A percentile compares a stretch with the other conserved stretches of the same genome.
Evolutionary conservation across 2,113 vertebrate genomes (phyloP).

Genomic region (Podarcis muralis): DNA sequence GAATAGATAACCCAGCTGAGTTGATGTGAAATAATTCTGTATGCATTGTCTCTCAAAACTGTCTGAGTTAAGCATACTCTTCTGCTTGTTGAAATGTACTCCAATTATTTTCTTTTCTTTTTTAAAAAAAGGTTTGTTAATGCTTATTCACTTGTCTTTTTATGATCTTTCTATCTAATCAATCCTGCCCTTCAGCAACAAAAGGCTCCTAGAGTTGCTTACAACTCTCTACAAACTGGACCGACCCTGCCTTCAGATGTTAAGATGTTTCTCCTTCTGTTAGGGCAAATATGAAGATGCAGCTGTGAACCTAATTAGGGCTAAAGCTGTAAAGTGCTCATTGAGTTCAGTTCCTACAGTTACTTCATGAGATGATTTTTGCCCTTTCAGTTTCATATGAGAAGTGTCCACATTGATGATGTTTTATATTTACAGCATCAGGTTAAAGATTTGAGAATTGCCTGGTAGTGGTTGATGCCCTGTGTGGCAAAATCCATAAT

Average conservation of each 20-base stretch:
- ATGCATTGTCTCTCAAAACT: neutral
- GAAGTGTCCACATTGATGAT: too few species aligned
- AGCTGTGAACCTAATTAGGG: neutral
- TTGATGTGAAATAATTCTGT: neutral
- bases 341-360: neutral
- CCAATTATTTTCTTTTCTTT: neutral
- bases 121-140: neutral
- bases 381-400: neutral
- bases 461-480: neutral
- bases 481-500: neutral
- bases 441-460: neutral
- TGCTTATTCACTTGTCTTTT: neutral
- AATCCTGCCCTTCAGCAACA: too few species aligned
- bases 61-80: neutral
- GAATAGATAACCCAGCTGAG: neutral
- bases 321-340: neutral
- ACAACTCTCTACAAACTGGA: too few species aligned
- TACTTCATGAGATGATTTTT: neutral
- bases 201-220: too few species aligned
- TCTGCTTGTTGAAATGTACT: neutral
- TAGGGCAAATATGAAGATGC: neutral
- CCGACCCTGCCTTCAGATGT: too few species aligned
- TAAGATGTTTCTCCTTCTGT: neutral
- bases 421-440: neutral
- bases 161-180: neutral